These are phyloP conservation scores for Tupaia chinensis DNA, from an alignment of 2,113 vertebrate genomes.

Conservation along the genomic window DNA sequence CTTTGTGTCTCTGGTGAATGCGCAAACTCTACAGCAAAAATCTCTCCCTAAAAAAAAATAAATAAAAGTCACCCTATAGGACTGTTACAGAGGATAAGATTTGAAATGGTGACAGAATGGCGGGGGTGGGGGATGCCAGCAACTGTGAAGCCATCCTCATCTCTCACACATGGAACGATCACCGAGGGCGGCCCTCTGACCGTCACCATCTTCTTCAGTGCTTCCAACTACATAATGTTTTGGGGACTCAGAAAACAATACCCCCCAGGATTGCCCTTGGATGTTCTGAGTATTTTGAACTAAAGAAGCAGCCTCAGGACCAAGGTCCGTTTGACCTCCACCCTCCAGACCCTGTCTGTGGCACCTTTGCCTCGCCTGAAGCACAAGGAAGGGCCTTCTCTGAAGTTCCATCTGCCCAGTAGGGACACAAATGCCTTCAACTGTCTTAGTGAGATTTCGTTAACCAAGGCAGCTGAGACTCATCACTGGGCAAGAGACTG, in stretches of 20 bases:
- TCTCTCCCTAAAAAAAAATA: too few relatives aligned
- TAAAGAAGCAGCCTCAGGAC: too few relatives aligned
- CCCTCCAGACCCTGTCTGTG: not conserved
- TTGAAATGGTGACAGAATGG: not conserved
- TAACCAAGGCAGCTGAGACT: not conserved
- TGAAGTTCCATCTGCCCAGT: not conserved
- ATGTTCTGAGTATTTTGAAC: not conserved
- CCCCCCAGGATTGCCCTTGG: not conserved
- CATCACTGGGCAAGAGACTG: too few relatives aligned
- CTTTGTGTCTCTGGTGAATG: too few relatives aligned
- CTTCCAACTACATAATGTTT: not conserved
- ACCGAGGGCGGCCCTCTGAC: not conserved
- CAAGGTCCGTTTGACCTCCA: not conserved
- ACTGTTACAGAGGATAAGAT: not conserved
- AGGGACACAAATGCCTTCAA: not conserved
- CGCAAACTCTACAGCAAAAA: too few relatives aligned
- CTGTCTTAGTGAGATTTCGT: not conserved
- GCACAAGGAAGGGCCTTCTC: not conserved
- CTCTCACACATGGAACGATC: not conserved
- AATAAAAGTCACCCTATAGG: not conserved
- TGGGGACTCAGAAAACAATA: not conserved
- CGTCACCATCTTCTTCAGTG: not conserved
- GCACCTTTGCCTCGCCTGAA: not conserved
- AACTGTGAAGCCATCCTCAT: not conserved
- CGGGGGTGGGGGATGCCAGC: rapidly evolving